Conservation (phyloP, 2,888 invertebrate genomes). For the Agrochola macilenta region DNA sequence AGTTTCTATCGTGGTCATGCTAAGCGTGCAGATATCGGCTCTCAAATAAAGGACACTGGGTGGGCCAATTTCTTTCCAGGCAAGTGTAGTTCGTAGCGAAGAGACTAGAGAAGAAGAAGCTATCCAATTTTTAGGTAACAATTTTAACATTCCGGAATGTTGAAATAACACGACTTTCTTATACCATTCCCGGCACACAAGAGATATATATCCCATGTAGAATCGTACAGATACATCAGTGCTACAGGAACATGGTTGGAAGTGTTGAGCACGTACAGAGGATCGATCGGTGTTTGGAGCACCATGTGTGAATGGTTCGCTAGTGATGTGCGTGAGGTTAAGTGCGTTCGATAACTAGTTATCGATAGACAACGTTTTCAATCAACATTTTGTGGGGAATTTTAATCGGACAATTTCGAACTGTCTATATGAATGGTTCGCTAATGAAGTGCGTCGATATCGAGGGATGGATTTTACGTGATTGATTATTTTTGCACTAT, state of each 20-base stretch:
- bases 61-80: no score
- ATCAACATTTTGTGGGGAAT: background rate
- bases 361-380: background rate
- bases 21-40: no score
- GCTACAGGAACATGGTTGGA: constrained; percentile 22
- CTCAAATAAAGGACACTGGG: no score
- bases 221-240: constrained; percentile 36
- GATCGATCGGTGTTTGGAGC: constrained; percentile 85
- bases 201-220: constrained; percentile 51
- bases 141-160: background rate
- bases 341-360: constrained; percentile 39
- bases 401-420: background rate
- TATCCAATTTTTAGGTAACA: no score
- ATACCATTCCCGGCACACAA: constrained; percentile 11
- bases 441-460: constrained; percentile 39
- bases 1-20: no score
- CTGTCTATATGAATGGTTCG: background rate
- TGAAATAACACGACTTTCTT: constrained; percentile 27
- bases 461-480: background rate
- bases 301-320: constrained; percentile 79
- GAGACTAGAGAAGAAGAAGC: no score
- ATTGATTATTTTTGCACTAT: background rate
- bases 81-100: no score
- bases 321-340: constrained; percentile 66
- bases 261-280: constrained; percentile 50